Evolutionary conservation across 2,797 vertebrate species (phyloP).

Genomic region (Enteromius viviparus): DNA sequence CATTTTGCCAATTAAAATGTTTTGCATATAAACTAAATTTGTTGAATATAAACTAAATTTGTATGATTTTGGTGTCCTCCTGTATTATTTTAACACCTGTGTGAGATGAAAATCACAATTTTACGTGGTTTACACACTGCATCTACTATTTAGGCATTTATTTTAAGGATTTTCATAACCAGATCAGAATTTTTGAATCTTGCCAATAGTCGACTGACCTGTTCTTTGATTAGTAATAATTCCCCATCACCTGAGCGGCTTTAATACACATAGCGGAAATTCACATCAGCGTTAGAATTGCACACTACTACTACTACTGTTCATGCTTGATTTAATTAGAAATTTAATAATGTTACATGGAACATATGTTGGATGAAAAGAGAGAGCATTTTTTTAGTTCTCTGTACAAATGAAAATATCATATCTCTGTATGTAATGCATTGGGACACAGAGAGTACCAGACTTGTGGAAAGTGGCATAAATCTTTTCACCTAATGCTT

Average conservation of each 20-base stretch:
- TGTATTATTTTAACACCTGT: neutral
- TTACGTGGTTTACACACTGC: too few species aligned
- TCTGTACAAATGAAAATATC: neutral
- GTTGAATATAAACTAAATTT: neutral
- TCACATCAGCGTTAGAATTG: too few species aligned
- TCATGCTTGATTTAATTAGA: neutral
- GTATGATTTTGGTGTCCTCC: neutral
- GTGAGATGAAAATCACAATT: neutral
- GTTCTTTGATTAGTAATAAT: too few species aligned
- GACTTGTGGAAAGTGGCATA: neutral
- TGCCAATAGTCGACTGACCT: too few species aligned
- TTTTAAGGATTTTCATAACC: too few species aligned
- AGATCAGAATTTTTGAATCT: too few species aligned
- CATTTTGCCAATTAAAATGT: neutral
- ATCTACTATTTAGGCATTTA: too few species aligned
- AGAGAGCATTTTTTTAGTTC: neutral
- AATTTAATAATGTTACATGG: neutral
- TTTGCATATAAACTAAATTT: neutral
- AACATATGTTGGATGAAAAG: too few species aligned
- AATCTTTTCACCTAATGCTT: slow-evolving; percentile 24
- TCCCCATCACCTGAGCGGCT: too few species aligned
- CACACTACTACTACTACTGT: neutral
- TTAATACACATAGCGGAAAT: too few species aligned
- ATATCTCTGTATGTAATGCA: neutral
- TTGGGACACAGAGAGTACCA: neutral